Conservation (phyloP, 2,797 vertebrate genomes). For the Carcharodon carcharias region DNA sequence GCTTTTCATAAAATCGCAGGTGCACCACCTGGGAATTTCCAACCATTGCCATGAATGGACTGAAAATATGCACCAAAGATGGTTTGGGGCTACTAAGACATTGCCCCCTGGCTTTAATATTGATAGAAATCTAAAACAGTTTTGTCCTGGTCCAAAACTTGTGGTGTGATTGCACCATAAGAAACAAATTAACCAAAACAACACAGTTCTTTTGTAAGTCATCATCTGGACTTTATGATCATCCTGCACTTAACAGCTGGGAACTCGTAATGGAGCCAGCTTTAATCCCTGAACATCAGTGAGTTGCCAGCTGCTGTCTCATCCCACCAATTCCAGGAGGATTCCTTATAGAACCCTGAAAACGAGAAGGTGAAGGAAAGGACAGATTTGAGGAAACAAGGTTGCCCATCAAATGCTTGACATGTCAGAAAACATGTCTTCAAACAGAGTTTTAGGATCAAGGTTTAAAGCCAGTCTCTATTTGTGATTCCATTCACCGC, state of each 20-base stretch:
- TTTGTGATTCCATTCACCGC: constrained; percentile 12
- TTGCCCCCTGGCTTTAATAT: neutral
- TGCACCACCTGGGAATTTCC: neutral
- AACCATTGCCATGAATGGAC: neutral
- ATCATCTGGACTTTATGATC: constrained; percentile 25
- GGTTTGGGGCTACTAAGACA: neutral
- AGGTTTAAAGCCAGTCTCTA: neutral
- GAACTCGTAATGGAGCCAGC: constrained; percentile 9
- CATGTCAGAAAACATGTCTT: neutral
- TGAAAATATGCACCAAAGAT: neutral
- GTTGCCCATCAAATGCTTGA: constrained; percentile 11
- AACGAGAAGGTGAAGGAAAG: constrained; percentile 26
- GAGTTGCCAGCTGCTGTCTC: neutral
- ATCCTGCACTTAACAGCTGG: constrained; percentile 10
- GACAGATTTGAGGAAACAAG: neutral
- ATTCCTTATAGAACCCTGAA: constrained; percentile 22
- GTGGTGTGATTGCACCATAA: neutral
- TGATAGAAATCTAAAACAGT: neutral
- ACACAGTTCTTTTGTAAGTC: constrained; percentile 19
- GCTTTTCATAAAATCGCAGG: neutral
- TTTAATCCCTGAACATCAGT: constrained; percentile 28
- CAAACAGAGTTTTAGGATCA: neutral
- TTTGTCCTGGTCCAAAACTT: neutral
- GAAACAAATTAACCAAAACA: neutral
- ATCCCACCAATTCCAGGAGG: constrained; percentile 21